These are phyloP conservation scores for Forficula auricularia DNA, from an alignment of 1,140 invertebrate genomes.

Conservation along the genomic window DNA sequence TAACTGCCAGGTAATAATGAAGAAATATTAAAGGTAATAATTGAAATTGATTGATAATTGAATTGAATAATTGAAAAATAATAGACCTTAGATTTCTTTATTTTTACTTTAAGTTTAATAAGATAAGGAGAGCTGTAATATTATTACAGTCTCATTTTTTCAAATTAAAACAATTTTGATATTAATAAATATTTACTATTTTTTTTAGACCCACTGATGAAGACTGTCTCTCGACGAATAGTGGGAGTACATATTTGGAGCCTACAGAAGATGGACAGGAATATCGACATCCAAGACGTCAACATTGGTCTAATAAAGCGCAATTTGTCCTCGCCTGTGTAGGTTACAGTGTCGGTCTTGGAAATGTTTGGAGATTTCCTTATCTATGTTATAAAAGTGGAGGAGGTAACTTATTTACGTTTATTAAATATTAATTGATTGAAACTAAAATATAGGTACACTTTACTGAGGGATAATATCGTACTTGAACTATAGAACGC, in stretches of 20 bases:
- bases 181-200: no score
- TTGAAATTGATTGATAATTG: no score
- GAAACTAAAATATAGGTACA: neutral
- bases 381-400: constrained; percentile 71
- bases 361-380: constrained; percentile 80
- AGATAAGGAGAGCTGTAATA: no score
- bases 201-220: constrained; percentile 1
- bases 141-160: no score
- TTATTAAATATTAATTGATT: neutral
- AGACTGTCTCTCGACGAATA: neutral
- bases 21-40: no score
- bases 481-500: neutral
- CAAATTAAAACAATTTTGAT: no score
- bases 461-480: neutral
- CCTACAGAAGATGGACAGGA: constrained; percentile 2
- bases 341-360: constrained; percentile 78
- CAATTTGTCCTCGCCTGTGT: constrained; percentile 81
- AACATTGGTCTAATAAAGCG: constrained; percentile 74
- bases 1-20: no score
- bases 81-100: no score
- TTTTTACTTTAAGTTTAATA: no score
- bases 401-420: constrained; percentile 43
- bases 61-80: no score
- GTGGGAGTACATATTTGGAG: constrained; percentile 3
- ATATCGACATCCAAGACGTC: constrained; percentile 48